Evolutionary conservation across 2,113 vertebrate species (phyloP).

Genomic region (Leiothrix lutea): DNA sequence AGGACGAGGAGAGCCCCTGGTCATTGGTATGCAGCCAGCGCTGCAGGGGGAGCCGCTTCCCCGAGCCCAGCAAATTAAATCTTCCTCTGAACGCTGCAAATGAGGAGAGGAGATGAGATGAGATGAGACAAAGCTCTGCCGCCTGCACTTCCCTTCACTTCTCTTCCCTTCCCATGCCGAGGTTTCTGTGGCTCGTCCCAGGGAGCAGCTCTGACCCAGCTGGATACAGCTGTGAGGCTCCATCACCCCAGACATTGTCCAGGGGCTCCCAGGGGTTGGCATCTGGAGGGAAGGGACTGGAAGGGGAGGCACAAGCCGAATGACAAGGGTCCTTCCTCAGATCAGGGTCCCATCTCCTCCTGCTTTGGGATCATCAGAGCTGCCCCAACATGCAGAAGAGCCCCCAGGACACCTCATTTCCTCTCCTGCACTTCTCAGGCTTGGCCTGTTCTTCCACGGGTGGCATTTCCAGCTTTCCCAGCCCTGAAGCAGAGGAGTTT

Average conservation of each 20-base stretch:
- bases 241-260: accelerated
- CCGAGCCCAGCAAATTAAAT: conserved; percentile 49
- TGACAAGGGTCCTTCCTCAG: accelerated
- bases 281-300: background rate
- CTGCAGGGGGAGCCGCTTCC: background rate
- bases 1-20: background rate
- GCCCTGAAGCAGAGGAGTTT: background rate
- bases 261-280: background rate
- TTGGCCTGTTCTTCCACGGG: background rate
- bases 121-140: background rate
- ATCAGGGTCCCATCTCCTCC: accelerated
- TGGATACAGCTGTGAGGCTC: accelerated
- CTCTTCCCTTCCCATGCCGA: background rate
- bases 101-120: conserved; percentile 23
- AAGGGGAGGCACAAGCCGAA: background rate
- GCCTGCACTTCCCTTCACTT: background rate
- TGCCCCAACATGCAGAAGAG: accelerated
- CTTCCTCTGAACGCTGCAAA: conserved; percentile 29
- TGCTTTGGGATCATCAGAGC: background rate
- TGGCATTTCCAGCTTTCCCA: background rate
- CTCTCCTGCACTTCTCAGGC: background rate
- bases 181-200: accelerated
- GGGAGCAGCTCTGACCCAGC: background rate
- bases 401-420: background rate
- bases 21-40: conserved; percentile 1